These are phyloP conservation scores for Sturnira hondurensis DNA, from an alignment of 2,113 vertebrate genomes.

Conservation along the genomic window DNA sequence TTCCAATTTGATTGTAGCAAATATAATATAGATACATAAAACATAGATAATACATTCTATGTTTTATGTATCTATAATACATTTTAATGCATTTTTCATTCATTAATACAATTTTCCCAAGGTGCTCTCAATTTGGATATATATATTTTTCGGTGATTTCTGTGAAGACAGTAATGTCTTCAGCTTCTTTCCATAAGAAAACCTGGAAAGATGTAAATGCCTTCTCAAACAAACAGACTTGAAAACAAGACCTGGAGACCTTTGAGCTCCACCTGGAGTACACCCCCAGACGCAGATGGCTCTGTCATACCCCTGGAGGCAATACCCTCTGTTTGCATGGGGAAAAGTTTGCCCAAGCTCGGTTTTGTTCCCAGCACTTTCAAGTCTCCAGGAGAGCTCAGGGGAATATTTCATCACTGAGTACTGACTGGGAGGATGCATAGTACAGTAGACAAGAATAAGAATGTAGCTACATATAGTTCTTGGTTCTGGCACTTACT, in stretches of 20 bases:
- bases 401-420: neutral
- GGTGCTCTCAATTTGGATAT: neutral
- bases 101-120: neutral
- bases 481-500: neutral
- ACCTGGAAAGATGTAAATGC: neutral
- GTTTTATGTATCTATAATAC: no score
- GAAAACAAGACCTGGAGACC: neutral
- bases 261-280: neutral
- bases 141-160: neutral
- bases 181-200: neutral
- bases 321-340: neutral
- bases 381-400: neutral
- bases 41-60: no score
- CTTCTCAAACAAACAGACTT: neutral
- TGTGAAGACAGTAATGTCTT: neutral
- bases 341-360: neutral
- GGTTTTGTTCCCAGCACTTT: neutral
- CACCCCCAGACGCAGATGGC: neutral
- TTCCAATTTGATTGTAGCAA: neutral
- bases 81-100: no score
- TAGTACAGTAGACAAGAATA: neutral
- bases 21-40: neutral
- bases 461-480: neutral
- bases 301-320: neutral
- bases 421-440: neutral